Evolutionary conservation across 2,797 vertebrate species (phyloP).

Genomic region (Cyprinodon diabolis): DNA sequence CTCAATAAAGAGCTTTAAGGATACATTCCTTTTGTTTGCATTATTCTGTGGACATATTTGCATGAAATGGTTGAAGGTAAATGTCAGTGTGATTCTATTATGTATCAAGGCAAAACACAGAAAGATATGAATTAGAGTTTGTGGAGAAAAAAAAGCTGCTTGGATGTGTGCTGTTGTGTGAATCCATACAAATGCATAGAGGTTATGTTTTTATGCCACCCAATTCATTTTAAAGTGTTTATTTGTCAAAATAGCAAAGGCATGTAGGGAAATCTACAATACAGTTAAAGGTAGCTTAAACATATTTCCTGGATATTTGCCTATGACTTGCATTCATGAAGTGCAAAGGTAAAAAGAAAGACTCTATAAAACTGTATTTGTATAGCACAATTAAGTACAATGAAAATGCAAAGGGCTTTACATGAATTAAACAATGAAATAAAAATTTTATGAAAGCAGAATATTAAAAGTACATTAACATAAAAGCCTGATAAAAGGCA

Average conservation of each 20-base stretch:
- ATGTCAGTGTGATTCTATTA: conserved; percentile 68
- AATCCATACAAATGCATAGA: conserved; percentile 6
- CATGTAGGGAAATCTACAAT: neutral
- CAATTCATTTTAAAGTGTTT: conserved; percentile 6
- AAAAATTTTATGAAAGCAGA: too few species aligned
- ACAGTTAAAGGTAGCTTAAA: neutral
- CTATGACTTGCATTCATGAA: neutral
- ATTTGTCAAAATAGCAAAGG: conserved; percentile 31
- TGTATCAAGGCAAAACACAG: conserved; percentile 66
- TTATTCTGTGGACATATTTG: conserved; percentile 43
- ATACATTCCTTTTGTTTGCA: conserved; percentile 62
- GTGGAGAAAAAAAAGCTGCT: neutral
- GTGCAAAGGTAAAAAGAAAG: too few species aligned
- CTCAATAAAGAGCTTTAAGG: conserved; percentile 56
- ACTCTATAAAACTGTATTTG: too few species aligned
- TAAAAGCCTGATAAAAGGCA: too few species aligned
- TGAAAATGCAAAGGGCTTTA: too few species aligned
- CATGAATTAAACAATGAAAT: too few species aligned
- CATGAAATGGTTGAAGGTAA: conserved; percentile 47
- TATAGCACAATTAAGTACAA: too few species aligned
- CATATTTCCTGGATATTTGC: neutral
- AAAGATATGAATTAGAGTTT: conserved; percentile 48
- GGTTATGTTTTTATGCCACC: conserved; percentile 12
- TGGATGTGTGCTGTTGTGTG: conserved; percentile 12
- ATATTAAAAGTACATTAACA: too few species aligned